Evolutionary conservation across 2,888 invertebrate genomes (phyloP), one percentile per base, ranked within the genome.

Genomic region (Macaria notata): DNA sequence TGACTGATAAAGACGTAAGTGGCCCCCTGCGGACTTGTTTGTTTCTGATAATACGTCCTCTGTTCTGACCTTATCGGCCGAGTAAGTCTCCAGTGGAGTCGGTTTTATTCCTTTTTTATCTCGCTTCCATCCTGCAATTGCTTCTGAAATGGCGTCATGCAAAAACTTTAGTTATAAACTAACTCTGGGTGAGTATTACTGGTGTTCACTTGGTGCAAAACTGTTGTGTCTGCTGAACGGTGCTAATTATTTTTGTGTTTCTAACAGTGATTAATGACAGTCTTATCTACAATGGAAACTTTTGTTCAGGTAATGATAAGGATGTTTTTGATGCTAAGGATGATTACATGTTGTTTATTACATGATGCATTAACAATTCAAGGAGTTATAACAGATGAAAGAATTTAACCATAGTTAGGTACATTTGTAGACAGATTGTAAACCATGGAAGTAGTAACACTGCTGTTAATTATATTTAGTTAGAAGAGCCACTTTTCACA

Each of bases 11-110:
- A 72, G 84, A 86, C 68, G 90, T 90, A 88, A 89, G 89, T 81
- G 81, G 79, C 78, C 90, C 89, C 90, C 90, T 84, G 88, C 83
- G 70, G 71, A 80, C 78, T 86, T 88, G 86, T 89, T 90, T 88
- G 81, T 88, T 59, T 53, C 58, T 61, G 81, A 81, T 87, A 86
- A 81, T 63, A 64, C 64, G 79, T 76, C 79, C 81, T 80, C 75
- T 73, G 56, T 79, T 45, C 46, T 63, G 79, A 81, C 83, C 83
- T 79, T 73, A 69, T 66, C 72, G 67, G 57, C 56, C 60, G 30
- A 62, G 62, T 52, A 62, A 54, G 63, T 52, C 66, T 57, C 62
- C 48, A 61, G 52, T 55, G 55, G 46, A 51, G 54, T 48, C 7
- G 31, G 49, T 70, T 63, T 70, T 72, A 71, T 73, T 75, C 66